Conservation (phyloP, 2,797 vertebrate genomes). For the Chlorospingus semifuscus region DNA sequence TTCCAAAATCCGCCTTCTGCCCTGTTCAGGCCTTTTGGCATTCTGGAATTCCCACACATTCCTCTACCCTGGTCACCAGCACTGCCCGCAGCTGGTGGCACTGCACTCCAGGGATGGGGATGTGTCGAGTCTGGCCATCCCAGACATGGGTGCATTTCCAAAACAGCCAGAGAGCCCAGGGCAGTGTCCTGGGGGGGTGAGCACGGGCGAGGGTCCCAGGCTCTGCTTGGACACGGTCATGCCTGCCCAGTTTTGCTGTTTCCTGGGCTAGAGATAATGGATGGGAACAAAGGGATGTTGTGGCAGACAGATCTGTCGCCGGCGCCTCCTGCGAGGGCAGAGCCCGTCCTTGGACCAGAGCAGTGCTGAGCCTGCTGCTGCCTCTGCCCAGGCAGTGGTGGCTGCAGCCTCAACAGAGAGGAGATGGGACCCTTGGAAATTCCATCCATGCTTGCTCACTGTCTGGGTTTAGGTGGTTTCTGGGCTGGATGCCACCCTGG, state of each 20-base stretch:
- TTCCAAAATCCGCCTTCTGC: neutral
- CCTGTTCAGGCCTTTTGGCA: neutral
- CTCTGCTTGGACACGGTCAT: neutral
- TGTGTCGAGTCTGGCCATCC: accelerated
- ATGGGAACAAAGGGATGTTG: neutral
- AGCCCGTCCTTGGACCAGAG: neutral
- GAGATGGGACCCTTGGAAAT: neutral
- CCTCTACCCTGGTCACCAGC: accelerated
- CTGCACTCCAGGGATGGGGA: neutral
- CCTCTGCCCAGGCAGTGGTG: accelerated
- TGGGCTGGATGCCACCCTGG: neutral
- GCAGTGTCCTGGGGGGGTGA: accelerated
- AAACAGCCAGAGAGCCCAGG: neutral
- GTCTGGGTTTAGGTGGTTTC: neutral
- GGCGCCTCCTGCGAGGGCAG: neutral
- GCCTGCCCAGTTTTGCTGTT: neutral
- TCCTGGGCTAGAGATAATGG: neutral
- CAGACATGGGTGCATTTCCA: accelerated
- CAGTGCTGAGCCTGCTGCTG: neutral
- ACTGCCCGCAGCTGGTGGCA: neutral
- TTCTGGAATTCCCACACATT: accelerated
- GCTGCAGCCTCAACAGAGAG: neutral
- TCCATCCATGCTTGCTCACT: neutral
- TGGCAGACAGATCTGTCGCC: neutral
- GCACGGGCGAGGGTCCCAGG: accelerated